phyloP scores from a whole-genome alignment of 2,888 invertebrate species.

The Sphaerophoria rueppellii region DNA sequence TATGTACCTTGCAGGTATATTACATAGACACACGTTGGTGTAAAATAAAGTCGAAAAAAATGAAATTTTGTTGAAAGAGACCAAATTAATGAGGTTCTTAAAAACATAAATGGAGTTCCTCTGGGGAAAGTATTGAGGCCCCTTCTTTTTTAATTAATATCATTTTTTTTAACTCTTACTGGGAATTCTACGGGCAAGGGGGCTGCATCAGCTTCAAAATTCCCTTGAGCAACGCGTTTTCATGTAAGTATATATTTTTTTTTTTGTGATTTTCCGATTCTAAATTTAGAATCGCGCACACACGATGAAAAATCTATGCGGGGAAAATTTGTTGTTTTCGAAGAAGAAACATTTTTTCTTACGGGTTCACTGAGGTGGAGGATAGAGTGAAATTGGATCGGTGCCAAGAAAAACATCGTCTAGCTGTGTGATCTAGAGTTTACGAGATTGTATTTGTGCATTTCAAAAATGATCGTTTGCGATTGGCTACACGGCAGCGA shows the following conservation, averaged over 20 bases:
- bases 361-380: conserved; percentile 46
- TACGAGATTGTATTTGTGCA: conserved; percentile 15
- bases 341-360: conserved; percentile 26
- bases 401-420: conserved; percentile 30
- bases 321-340: conserved; percentile 62
- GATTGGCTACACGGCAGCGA: conserved; percentile 51
- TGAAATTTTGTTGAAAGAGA: conserved; percentile 2
- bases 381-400: conserved; percentile 38
- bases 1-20: conserved; percentile 4
- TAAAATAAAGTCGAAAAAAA: not conserved
- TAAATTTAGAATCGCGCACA: conserved; percentile 65
- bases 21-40: conserved; percentile 9
- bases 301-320: conserved; percentile 56
- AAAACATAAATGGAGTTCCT: conserved; percentile 28
- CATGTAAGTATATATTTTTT: conserved; percentile 19
- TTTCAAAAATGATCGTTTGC: conserved; percentile 54
- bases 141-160: conserved; percentile 13
- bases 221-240: conserved; percentile 56
- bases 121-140: conserved; percentile 8
- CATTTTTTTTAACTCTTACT: not conserved
- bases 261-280: conserved; percentile 44
- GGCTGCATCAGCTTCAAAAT: conserved; percentile 42
- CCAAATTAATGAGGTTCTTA: conserved; percentile 27
- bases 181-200: conserved; percentile 5
- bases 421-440: conserved; percentile 25